phyloP scores from a whole-genome alignment of 2,113 vertebrate species.

The Trematomus loennbergii region DNA sequence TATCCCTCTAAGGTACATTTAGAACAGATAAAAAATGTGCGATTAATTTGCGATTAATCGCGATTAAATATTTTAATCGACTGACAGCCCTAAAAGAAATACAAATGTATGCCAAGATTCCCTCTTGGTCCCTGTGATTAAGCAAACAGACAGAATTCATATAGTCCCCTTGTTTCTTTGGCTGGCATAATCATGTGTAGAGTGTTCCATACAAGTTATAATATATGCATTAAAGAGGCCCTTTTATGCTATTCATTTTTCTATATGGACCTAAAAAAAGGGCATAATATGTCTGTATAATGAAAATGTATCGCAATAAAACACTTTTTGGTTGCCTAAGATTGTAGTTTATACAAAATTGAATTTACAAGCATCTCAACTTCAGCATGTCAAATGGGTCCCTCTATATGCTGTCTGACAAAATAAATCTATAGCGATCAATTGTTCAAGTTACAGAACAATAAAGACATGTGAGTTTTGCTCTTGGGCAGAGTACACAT shows the following conservation, averaged over 20 bases:
- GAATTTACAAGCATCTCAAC: no score
- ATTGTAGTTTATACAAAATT: no score
- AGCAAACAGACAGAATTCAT: slow-evolving; percentile 51
- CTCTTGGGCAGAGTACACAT: not conserved
- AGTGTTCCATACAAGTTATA: slow-evolving; percentile 7
- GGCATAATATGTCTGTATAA: no score
- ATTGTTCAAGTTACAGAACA: not conserved
- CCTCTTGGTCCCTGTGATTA: slow-evolving; percentile 27
- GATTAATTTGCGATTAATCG: no score
- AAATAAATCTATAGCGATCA: not conserved
- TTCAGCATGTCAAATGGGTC: not conserved
- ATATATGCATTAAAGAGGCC: no score
- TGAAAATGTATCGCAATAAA: no score
- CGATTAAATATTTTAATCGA: no score
- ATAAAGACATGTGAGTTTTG: not conserved
- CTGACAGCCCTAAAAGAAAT: no score
- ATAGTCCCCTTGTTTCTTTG: slow-evolving; percentile 18
- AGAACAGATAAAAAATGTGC: no score
- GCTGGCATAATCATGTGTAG: slow-evolving; percentile 18
- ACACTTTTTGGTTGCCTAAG: not conserved
- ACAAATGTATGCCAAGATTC: slow-evolving; percentile 38
- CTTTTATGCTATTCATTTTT: no score
- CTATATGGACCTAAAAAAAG: no score
- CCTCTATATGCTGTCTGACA: not conserved
- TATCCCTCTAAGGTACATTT: no score